These are phyloP conservation scores for Eremobia ochroleuca DNA, from an alignment of 2,888 invertebrate species.

Conservation along the genomic window DNA sequence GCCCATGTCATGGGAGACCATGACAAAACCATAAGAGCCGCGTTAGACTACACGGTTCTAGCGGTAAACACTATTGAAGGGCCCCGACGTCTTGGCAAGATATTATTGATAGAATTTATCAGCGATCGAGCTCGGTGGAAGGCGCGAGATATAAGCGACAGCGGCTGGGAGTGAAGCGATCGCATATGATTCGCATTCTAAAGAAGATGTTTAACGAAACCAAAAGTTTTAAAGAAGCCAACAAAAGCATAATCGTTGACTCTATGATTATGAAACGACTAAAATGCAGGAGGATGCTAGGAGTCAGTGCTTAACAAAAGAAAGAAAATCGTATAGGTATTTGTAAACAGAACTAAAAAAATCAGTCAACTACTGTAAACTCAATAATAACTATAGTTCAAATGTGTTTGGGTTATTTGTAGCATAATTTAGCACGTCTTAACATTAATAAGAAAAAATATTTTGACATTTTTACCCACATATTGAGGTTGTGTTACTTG, in stretches of 20 bases:
- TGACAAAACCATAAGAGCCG: conserved; percentile 75
- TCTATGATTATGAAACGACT: neutral
- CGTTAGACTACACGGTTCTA: conserved; percentile 82
- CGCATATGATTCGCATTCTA: neutral
- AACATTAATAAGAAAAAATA: neutral
- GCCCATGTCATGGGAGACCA: conserved; percentile 50
- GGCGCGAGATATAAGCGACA: conserved; percentile 57
- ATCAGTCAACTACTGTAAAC: neutral
- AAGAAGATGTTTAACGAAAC: neutral
- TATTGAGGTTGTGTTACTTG: neutral
- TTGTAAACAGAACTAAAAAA: neutral
- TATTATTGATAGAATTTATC: conserved; percentile 91
- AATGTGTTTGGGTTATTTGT: neutral
- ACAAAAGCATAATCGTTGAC: neutral
- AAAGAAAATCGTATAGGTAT: neutral
- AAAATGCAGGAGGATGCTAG: neutral
- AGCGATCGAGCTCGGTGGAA: conserved; percentile 79
- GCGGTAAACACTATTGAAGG: conserved; percentile 88
- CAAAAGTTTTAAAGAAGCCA: neutral
- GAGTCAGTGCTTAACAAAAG: neutral
- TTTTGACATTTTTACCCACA: neutral
- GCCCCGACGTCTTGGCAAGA: conserved; percentile 84
- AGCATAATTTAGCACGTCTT: neutral
- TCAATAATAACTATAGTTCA: neutral
- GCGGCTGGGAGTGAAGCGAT: conserved; percentile 52